phyloP scores from a whole-genome alignment of 1,140 invertebrate species.

The Heliothis subflexa region DNA sequence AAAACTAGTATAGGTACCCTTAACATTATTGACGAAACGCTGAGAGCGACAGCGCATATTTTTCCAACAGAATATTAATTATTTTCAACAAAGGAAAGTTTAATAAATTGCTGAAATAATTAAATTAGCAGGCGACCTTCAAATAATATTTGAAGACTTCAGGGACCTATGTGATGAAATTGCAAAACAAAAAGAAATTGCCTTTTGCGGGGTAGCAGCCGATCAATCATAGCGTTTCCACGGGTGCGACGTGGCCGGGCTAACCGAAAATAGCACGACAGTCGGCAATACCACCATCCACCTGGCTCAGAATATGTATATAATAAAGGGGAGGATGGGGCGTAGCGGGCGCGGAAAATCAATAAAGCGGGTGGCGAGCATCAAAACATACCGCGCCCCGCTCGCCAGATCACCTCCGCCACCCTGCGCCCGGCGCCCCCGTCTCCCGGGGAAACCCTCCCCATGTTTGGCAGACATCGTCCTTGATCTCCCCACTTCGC shows the following conservation, averaged over 20 bases:
- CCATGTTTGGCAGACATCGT: slow-evolving; percentile 84
- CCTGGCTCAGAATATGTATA: slow-evolving; percentile 80
- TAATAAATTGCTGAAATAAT: neutral
- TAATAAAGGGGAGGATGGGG: slow-evolving; percentile 75
- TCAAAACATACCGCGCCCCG: slow-evolving; percentile 79
- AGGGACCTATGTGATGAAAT: slow-evolving; percentile 43
- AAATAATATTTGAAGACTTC: slow-evolving; percentile 20
- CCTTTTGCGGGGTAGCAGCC: slow-evolving; percentile 57
- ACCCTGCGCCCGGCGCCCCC: slow-evolving; percentile 50
- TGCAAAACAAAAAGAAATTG: slow-evolving; percentile 60
- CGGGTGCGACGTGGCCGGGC: slow-evolving; percentile 65
- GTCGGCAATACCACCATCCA: slow-evolving; percentile 63
- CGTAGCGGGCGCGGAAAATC: slow-evolving; percentile 77
- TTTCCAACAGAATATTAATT: neutral
- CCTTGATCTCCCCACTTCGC: slow-evolving; percentile 82
- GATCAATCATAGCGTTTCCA: slow-evolving; percentile 78
- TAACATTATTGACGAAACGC: neutral
- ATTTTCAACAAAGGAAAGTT: too few species aligned
- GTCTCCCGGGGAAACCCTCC: slow-evolving; percentile 83
- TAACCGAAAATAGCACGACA: slow-evolving; percentile 81
- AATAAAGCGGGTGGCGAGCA: slow-evolving; percentile 82
- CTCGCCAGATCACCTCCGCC: slow-evolving; percentile 54
- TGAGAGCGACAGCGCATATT: neutral
- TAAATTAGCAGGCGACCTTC: slow-evolving; percentile 6
- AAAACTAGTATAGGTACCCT: neutral